phyloP scores from a whole-genome alignment of 2,113 vertebrate genomes.

The Fregetta grallaria region DNA sequence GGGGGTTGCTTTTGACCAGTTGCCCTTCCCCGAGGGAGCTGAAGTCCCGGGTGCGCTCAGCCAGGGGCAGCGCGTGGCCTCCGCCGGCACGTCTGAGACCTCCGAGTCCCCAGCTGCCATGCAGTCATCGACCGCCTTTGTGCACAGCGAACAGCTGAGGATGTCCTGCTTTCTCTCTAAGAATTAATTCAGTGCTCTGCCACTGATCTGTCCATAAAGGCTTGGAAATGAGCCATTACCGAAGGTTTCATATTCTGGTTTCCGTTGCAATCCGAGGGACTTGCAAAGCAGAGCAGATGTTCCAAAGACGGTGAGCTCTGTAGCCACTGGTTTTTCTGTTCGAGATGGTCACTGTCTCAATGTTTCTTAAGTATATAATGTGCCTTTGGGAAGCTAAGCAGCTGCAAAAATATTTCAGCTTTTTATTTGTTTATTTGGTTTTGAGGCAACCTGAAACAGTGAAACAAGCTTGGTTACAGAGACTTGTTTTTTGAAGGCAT shows the following conservation, averaged over 20 bases:
- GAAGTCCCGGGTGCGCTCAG: background rate
- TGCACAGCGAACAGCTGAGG: background rate
- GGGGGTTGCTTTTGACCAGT: background rate
- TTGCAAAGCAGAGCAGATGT: background rate
- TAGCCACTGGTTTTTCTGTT: background rate
- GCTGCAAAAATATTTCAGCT: background rate
- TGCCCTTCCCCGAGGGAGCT: background rate
- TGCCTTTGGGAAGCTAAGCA: background rate
- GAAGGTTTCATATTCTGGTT: background rate
- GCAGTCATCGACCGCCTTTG: background rate
- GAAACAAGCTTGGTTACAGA: background rate
- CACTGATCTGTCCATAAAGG: background rate
- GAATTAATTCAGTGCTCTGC: background rate
- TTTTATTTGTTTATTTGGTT: background rate
- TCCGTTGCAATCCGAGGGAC: background rate
- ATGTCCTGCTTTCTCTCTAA: background rate
- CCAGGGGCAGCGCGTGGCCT: background rate
- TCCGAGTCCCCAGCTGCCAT: background rate
- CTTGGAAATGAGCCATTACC: slow-evolving; percentile 1
- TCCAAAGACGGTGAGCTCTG: background rate
- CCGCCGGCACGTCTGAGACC: fast-evolving
- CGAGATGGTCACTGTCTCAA: background rate
- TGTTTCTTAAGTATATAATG: background rate
- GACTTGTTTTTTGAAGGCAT: background rate
- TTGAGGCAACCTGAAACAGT: background rate